Evolutionary conservation across 2,888 invertebrate genomes (phyloP), one percentile per base, ranked within the genome.

Genomic region (Cheilosia urbana): DNA sequence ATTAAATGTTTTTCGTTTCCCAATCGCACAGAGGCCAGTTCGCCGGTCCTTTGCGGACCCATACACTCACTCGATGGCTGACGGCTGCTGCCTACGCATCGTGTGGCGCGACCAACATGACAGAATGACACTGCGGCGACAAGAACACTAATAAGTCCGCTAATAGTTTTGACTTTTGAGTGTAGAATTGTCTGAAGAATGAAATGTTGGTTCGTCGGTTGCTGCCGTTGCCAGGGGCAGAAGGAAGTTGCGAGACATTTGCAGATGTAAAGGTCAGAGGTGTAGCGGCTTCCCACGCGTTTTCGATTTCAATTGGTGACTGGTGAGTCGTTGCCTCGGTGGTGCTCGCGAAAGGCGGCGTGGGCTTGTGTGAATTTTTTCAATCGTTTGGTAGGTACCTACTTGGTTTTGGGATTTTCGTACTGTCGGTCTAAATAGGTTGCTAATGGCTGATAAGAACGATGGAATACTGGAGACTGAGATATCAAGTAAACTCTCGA

Each of bases 121-220:
- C 75, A 71, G 60, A 76, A 80, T 85, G 80, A 76, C 84, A 85
- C 75, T 37, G 60, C 80, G 58, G 63, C 58, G 79, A 84, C 83
- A 84, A 69, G 79, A 84, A 84, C 83, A 84, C 83, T 84, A 84
- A 84, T 84, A 84, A 73, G 83, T 65, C 80, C 19, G 69, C 84
- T 85, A 85, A 85, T 85, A 85, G 84, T 71, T 85, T 80, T 80
- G 84, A 80, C 84, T 85, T 85, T 85, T 85, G 66, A 60, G 60
- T 71, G 55, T 62, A 66, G 53, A 68, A 66, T 13, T 80, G 76
- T 45, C 66, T 49, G 60, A 21, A 42, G 58, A 60, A 55, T 60
- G 37, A 79, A 51, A 27, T 27, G 76, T 34, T 42, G 27, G 47
- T 27, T 77, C 62, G 49, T 71, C 30, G 42, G 40, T n/a, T 17